Evolutionary conservation across 2,888 invertebrate genomes (phyloP), one percentile per base, ranked within the genome.

Genomic region (Stenchaetothrips biformis): DNA sequence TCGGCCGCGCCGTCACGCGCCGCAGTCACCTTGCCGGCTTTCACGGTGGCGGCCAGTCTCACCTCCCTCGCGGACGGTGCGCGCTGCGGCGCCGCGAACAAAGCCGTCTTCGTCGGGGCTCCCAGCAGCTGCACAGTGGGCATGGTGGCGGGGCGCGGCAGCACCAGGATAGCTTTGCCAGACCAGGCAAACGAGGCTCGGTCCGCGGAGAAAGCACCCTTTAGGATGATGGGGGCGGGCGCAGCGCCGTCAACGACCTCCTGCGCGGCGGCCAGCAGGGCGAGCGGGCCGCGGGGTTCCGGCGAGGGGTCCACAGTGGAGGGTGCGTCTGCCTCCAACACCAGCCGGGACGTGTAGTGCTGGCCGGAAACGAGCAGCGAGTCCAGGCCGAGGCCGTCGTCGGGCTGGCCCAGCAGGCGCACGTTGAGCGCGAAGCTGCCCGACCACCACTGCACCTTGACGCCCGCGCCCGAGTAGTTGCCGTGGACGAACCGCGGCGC

Each of bases 111-210:
- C 16, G 8, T 13, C 16, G 53, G 16, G 21, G 21, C 9, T 0
- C 67, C 67, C 67, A 74, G 7, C 25, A 74, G 21, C 67, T 74
- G 67, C 67, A 74, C 67, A 7, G 67, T 11, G 67, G 67, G 67
- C 67, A 25, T 25, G 67, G 67, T 25, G 9, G 67, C 25, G 25
- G 67, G 67, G 21, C 67, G 67, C 25, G 82, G 81, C n/a, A 82
- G 48, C 27, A 80, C 81, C 11, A 82, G 74, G 18, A 78, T 77
- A 1, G 79, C 78, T 9, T 80, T 80, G 21, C 83, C 83, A 48
- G 79, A 79, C 83, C 83, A 83, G 79, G 79, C 80, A 77, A 83
- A 83, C 48, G 78, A 77, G 0, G 80, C 81, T 25, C 80, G 80
- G 77, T 83, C 82, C 11, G 78, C 37, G 18, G 83, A 83, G 74